phyloP scores from a whole-genome alignment of 2,113 vertebrate genomes.

The Bufo gargarizans region DNA sequence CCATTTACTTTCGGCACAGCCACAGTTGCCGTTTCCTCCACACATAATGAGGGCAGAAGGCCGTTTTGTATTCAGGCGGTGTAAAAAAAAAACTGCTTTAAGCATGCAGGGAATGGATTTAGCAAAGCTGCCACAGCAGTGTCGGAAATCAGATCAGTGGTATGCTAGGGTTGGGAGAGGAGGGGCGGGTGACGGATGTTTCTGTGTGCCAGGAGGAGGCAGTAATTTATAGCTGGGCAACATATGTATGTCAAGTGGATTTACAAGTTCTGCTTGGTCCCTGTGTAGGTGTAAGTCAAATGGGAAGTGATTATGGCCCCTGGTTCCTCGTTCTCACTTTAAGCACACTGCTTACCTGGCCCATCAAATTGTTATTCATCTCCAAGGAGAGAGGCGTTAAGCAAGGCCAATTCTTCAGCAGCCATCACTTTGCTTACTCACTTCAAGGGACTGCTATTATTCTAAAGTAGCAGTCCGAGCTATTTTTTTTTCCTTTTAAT shows the following conservation, averaged over 20 bases:
- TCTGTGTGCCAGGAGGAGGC: conserved; percentile 34
- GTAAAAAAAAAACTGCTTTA: conserved; percentile 75
- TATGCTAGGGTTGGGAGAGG: conserved; percentile 16
- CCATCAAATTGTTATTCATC: conserved; percentile 53
- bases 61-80: conserved; percentile 74
- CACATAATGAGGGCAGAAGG: conserved; percentile 80
- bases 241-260: conserved; percentile 54
- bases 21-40: conserved; percentile 69
- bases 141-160: conserved; percentile 50
- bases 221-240: conserved; percentile 38
- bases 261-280: conserved; percentile 45
- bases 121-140: conserved; percentile 65
- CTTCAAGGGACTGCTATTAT: conserved; percentile 34
- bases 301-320: conserved; percentile 50
- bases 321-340: conserved; percentile 36
- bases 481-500: not conserved
- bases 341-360: conserved; percentile 48
- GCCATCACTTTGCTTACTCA: conserved; percentile 25
- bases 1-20: conserved; percentile 72
- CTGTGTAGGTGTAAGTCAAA: conserved; percentile 55
- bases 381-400: conserved; percentile 44
- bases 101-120: conserved; percentile 72
- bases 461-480: not conserved
- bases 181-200: conserved; percentile 30
- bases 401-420: conserved; percentile 40